phyloP scores from a whole-genome alignment of 2,113 vertebrate species.

The Nyctibius bracteatus region DNA sequence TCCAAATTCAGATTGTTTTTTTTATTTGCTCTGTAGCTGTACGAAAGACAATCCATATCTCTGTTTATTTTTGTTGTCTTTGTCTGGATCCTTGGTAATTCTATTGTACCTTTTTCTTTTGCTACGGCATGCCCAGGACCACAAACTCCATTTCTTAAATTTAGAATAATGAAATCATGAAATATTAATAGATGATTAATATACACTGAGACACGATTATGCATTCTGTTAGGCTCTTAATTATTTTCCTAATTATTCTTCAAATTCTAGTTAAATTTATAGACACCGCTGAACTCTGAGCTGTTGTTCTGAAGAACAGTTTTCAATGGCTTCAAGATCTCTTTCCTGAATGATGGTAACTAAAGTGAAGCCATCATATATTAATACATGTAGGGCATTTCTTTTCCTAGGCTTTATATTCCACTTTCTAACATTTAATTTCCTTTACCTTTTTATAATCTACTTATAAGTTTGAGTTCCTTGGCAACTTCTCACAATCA shows the following conservation, averaged over 20 bases:
- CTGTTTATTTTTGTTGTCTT: background rate
- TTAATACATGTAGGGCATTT: background rate
- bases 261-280: background rate
- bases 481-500: background rate
- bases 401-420: background rate
- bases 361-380: background rate
- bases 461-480: background rate
- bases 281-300: background rate
- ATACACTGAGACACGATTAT: background rate
- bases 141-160: background rate
- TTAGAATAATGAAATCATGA: background rate
- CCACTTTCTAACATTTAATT: background rate
- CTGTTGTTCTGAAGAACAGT: background rate
- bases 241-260: background rate
- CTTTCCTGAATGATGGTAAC: background rate
- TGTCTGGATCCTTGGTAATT: background rate
- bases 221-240: background rate
- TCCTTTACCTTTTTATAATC: background rate
- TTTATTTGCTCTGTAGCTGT: background rate
- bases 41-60: background rate
- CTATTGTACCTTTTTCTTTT: background rate
- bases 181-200: background rate
- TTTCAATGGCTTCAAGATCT: background rate
- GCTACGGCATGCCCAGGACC: background rate
- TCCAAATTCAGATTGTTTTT: background rate